Evolutionary conservation across 2,113 vertebrate genomes (phyloP), one percentile per base, ranked within the genome.

Genomic region (Beaufortia kweichowensis): DNA sequence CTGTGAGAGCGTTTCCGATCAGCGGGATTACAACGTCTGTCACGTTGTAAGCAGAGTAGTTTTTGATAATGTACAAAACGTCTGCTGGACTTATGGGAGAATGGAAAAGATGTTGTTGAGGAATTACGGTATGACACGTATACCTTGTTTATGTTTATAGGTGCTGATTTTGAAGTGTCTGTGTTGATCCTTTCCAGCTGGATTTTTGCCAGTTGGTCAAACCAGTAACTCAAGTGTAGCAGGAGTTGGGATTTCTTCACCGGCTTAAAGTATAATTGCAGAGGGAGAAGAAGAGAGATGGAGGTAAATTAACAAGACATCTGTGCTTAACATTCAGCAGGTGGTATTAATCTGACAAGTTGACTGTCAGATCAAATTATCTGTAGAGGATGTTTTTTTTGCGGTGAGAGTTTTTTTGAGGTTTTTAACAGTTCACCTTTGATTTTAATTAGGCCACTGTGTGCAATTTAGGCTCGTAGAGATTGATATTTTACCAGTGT

Each of bases 1-100:
- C 48, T 53, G 77, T 64, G 68, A 79, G 43, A 39, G 56, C 8
- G 21, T 10, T 73, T 57, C 68, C 74, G 60, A 66, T 81, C 70
- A 76, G 68, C 5, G 26, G 48, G n/a, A n/a, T 50, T 24, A 24
- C 46, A 14, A 17, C 55, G 57, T 70, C 48, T 41, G 48, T 46
- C 55, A 66, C 6, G 19, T n/a, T 23, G 53, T 17, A 72, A 55
- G 24, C 57, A 3, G 9, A 72, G 57, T 7, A 24, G 29, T 21
- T 43, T 24, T n/a, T 46, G 24, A 74, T 48, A 46, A 17, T 21
- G 19, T 41, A 48, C 5, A 39, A 23, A 31, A 29, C 2, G 9
- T 61, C 70, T 48, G 33, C 19, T 41, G 57, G 26, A 17, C 28
- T 57, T 59, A 11, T 33, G 31, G 41, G 55, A 46, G 57, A 43